These are phyloP conservation scores for Avahi laniger DNA, from an alignment of 2,797 vertebrate species.

Conservation along the genomic window DNA sequence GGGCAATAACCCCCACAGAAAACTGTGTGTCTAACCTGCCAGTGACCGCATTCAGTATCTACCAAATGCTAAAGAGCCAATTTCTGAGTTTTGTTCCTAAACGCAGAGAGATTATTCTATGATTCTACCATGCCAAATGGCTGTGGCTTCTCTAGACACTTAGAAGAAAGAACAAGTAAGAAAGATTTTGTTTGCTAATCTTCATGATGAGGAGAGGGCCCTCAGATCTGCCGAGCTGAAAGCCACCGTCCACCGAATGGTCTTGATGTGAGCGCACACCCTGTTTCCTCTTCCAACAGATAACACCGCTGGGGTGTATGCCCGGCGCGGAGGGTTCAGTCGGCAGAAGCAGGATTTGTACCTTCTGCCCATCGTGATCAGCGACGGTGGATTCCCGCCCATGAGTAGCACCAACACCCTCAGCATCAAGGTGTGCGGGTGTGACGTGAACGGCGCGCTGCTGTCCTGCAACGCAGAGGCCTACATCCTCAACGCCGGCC, in stretches of 20 bases:
- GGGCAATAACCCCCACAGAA: not conserved
- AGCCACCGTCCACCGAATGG: accelerated
- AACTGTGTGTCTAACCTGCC: not conserved
- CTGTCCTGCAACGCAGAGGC: slow-evolving; percentile 95
- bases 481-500: slow-evolving; percentile 91
- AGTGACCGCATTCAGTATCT: accelerated
- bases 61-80: not conserved
- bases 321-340: slow-evolving; percentile 92
- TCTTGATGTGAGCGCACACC: accelerated
- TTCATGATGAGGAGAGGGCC: not conserved
- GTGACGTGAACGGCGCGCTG: slow-evolving; percentile 90
- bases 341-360: slow-evolving; percentile 93
- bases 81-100: not conserved
- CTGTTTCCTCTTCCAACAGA: slow-evolving; percentile 85
- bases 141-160: not conserved
- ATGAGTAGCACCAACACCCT: slow-evolving; percentile 96
- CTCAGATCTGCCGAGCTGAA: not conserved
- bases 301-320: slow-evolving; percentile 92
- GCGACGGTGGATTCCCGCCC: slow-evolving; percentile 91
- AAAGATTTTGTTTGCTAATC: not conserved
- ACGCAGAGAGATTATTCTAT: not conserved
- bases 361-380: slow-evolving; percentile 94
- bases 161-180: not conserved
- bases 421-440: slow-evolving; percentile 94
- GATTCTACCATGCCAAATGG: not conserved